These are phyloP conservation scores for Python bivittatus DNA, from an alignment of 2,113 vertebrate genomes.

Conservation along the genomic window DNA sequence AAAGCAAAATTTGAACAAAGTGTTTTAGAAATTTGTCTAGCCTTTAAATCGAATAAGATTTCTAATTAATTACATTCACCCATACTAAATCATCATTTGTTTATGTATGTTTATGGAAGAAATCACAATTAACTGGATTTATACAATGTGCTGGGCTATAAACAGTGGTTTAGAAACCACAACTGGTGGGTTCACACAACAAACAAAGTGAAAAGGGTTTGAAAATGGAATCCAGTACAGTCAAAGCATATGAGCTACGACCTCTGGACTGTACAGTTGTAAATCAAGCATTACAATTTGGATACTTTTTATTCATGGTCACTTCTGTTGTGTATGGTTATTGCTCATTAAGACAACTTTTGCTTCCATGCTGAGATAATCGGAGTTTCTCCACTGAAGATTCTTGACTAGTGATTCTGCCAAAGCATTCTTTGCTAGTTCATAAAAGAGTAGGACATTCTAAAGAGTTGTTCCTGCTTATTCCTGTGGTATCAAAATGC, in stretches of 20 bases:
- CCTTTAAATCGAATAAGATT: too few species aligned
- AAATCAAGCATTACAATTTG: not conserved
- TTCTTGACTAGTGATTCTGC: not conserved
- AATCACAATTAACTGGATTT: too few species aligned
- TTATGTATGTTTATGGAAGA: too few species aligned
- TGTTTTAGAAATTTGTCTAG: too few species aligned
- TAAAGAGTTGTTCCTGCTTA: not conserved
- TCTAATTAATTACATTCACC: too few species aligned
- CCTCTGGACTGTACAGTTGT: not conserved
- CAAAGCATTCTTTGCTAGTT: not conserved
- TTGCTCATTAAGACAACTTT: not conserved
- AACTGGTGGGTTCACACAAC: too few species aligned
- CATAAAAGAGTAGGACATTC: not conserved
- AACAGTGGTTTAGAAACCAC: too few species aligned
- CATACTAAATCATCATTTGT: too few species aligned
- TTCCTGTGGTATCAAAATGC: conserved; percentile 3
- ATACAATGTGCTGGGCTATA: too few species aligned
- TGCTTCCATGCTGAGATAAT: not conserved
- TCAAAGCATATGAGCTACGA: not conserved
- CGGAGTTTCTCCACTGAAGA: not conserved
- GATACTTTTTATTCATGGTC: not conserved
- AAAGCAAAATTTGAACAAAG: too few species aligned
- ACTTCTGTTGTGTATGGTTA: not conserved
- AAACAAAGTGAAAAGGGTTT: not conserved
- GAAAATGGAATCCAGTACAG: not conserved